Base-by-base conservation (phyloP, 2,888 invertebrate genomes). In the Hololepta plana region DNA sequence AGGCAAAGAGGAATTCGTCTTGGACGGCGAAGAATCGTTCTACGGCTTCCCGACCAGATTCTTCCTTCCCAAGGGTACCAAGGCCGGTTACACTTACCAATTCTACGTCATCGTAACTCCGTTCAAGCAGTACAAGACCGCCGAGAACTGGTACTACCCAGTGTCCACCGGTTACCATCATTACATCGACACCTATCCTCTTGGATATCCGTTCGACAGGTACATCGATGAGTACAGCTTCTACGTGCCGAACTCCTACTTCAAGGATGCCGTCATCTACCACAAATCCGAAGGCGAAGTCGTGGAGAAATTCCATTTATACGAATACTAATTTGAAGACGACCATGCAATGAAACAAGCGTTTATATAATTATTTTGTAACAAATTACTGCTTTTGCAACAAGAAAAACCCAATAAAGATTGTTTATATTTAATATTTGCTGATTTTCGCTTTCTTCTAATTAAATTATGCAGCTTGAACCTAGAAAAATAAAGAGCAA, bases 151-250 rank as follows among this genome's bases (percentile, higher is more conserved):
- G 27, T 30, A 31, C 23, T 38, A 37, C 22, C 38, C 41, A 15
- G 38, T 32, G 13, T 19, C 16, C 15, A 12, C 25, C 13, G 10
- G 10, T 6, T 9, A 15, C 10, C 16, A 34, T 6, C 37, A 32
- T 31, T 32, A 30, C 21, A 31, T 37, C 13, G 34, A 36, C 23
- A 26, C 24, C 47, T 62, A 64, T 47, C 64, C 76, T 23, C 58
- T 71, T 41, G 76, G 74, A 27, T 81, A 68, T 61, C 81, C 81
- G 33, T 64, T 81, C 45, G 77, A 81, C 46, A 69, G 74, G 38
- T 55, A 57, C 12, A 62, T 73, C 41, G 57, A 67, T 10, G 33
- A 31, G 16, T 24, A 33, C 8, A 15, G 20, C 9, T 33, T 31
- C 29, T 10, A 14, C 14, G 67, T 69, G 10, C 64, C 72, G 20